Conservation (phyloP, 2,797 vertebrate species). For the Eremophila alpestris region DNA sequence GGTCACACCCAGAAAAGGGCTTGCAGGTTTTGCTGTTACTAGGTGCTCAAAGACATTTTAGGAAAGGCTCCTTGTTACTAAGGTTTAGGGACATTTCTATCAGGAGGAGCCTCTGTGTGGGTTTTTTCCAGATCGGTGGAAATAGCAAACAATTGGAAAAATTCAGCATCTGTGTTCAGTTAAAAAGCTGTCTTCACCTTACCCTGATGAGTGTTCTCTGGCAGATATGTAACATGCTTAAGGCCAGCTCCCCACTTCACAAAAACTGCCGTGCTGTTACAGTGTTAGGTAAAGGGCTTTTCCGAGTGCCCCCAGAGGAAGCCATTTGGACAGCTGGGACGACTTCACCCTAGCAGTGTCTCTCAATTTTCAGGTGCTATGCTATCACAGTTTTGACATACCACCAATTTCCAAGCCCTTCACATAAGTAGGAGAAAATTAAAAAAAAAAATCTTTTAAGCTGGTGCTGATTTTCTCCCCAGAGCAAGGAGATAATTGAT, state of each 20-base stretch:
- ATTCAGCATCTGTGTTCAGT: not conserved
- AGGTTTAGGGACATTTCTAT: fast-evolving
- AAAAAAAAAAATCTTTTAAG: not conserved
- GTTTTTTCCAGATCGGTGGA: not conserved
- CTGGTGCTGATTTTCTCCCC: not conserved
- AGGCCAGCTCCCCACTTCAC: not conserved
- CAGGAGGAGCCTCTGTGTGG: not conserved
- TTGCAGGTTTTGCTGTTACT: not conserved
- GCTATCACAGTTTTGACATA: not conserved
- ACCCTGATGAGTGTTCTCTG: not conserved
- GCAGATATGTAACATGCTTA: not conserved
- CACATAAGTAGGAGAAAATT: not conserved
- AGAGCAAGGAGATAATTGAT: not conserved
- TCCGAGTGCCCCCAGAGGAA: not conserved
- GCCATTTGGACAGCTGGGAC: not conserved
- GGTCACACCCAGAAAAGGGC: not conserved
- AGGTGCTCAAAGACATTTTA: not conserved
- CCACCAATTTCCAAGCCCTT: not conserved
- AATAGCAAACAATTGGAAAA: not conserved
- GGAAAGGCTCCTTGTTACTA: not conserved
- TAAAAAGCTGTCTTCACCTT: slow-evolving; percentile 23
- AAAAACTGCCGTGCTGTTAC: not conserved
- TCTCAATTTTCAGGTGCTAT: not conserved
- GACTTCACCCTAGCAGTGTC: not conserved
- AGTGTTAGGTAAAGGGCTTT: not conserved